Conservation (phyloP, 2,113 vertebrate genomes). For the Epinephelus fuscoguttatus region DNA sequence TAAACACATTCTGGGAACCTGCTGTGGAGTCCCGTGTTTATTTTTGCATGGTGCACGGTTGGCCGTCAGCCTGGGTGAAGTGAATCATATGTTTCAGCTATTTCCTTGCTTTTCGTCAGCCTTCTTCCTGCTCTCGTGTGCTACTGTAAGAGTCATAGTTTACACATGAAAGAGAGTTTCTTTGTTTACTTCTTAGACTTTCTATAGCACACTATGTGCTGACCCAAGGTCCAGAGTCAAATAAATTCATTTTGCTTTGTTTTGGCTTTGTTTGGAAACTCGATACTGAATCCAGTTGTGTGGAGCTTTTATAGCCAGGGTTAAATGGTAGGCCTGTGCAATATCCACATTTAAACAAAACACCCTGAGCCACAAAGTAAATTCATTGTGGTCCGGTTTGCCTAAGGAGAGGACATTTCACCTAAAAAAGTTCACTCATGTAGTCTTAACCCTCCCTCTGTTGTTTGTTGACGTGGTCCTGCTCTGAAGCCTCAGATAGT, state of each 20-base stretch:
- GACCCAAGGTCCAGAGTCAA: slow-evolving; percentile 21
- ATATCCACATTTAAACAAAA: slow-evolving; percentile 63
- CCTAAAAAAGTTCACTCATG: slow-evolving; percentile 45
- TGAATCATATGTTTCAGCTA: slow-evolving; percentile 69
- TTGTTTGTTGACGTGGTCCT: slow-evolving; percentile 46
- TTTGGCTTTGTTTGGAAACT: slow-evolving; percentile 72
- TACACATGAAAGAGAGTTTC: slow-evolving; percentile 36
- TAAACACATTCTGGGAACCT: slow-evolving; percentile 69
- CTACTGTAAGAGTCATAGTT: slow-evolving; percentile 71
- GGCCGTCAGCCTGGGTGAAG: slow-evolving; percentile 64
- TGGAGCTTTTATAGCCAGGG: slow-evolving; percentile 36
- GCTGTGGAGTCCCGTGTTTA: slow-evolving; percentile 61
- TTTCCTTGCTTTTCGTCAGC: slow-evolving; percentile 59
- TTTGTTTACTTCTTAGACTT: slow-evolving; percentile 58
- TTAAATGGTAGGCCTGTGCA: slow-evolving; percentile 66
- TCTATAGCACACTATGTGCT: slow-evolving; percentile 38
- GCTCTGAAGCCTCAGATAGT: slow-evolving; percentile 36
- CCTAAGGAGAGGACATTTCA: slow-evolving; percentile 24
- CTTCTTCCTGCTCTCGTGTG: slow-evolving; percentile 32
- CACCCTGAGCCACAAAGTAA: slow-evolving; percentile 64
- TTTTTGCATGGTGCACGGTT: slow-evolving; percentile 63
- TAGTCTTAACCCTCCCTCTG: slow-evolving; percentile 24
- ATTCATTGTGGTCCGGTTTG: slow-evolving; percentile 52
- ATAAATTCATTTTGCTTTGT: slow-evolving; percentile 49
- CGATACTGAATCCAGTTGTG: slow-evolving; percentile 45